Conservation (phyloP, 2,888 invertebrate genomes). For the Sympetrum striolatum region DNA sequence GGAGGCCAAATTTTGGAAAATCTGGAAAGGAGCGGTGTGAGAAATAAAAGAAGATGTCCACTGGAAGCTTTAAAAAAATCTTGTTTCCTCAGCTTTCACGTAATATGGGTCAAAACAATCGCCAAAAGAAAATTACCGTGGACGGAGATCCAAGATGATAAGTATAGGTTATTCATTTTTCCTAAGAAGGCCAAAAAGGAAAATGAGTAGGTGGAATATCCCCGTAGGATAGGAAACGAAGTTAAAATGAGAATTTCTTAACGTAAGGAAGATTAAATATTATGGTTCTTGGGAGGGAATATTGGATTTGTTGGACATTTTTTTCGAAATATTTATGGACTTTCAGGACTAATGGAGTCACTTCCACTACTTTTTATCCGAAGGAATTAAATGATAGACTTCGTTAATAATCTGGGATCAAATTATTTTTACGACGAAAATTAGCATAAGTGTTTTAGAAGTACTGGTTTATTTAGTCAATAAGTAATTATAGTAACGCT, state of each 20-base stretch:
- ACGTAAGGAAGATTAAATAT: not conserved
- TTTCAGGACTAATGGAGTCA: no score
- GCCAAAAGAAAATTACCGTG: slow-evolving; percentile 12
- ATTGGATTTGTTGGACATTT: not conserved
- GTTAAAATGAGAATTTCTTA: not conserved
- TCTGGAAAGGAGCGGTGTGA: not conserved
- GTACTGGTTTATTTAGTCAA: no score
- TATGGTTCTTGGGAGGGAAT: not conserved
- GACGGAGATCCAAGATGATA: not conserved
- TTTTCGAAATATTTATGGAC: no score
- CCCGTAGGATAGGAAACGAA: not conserved
- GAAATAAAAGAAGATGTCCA: not conserved
- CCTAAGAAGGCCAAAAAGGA: not conserved
- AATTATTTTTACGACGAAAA: no score
- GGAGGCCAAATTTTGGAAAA: not conserved
- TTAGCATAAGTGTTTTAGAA: no score
- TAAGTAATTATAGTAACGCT: no score
- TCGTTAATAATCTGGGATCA: no score
- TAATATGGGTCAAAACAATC: slow-evolving; percentile 8
- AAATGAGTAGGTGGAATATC: not conserved
- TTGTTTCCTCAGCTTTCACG: not conserved
- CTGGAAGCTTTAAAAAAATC: not conserved
- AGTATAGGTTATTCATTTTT: not conserved
- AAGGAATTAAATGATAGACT: no score
- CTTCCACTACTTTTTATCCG: no score